These are phyloP conservation scores for Grapholita molesta DNA, from an alignment of 1,140 invertebrate species.

Conservation along the genomic window DNA sequence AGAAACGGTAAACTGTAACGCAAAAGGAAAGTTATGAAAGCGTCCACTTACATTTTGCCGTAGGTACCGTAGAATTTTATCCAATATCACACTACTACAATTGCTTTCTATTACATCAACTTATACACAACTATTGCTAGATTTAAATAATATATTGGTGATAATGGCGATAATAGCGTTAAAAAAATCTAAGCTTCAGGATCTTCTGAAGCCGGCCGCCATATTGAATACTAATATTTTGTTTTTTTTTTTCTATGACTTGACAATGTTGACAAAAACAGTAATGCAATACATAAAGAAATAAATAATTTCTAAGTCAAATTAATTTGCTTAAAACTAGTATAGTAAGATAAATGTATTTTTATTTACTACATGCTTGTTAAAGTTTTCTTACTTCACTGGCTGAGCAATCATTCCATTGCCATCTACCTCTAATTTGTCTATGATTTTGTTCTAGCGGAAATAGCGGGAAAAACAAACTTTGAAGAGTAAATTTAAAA, in stretches of 20 bases:
- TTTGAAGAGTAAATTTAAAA: no score
- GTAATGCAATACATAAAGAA: no score
- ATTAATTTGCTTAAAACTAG: background rate
- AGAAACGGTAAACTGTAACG: slow-evolving; percentile 3
- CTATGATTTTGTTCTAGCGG: no score
- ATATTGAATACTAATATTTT: slow-evolving; percentile 4
- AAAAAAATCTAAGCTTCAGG: background rate
- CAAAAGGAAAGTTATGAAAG: background rate
- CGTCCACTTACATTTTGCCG: slow-evolving; percentile 29
- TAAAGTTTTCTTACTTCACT: background rate
- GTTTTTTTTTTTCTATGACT: background rate
- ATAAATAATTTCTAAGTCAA: no score
- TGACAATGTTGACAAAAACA: background rate
- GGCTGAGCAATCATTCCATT: background rate
- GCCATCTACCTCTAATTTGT: background rate
- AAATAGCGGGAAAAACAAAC: no score
- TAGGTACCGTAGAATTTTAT: background rate
- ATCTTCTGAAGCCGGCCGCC: background rate
- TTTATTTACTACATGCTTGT: background rate
- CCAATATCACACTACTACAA: background rate
- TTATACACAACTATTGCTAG: background rate
- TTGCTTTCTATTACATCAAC: background rate
- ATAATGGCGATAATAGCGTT: background rate
- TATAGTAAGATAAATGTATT: background rate
- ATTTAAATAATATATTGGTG: slow-evolving; percentile 2